Conservation (phyloP, 2,797 vertebrate species). For the Pempheris klunzingeri region DNA sequence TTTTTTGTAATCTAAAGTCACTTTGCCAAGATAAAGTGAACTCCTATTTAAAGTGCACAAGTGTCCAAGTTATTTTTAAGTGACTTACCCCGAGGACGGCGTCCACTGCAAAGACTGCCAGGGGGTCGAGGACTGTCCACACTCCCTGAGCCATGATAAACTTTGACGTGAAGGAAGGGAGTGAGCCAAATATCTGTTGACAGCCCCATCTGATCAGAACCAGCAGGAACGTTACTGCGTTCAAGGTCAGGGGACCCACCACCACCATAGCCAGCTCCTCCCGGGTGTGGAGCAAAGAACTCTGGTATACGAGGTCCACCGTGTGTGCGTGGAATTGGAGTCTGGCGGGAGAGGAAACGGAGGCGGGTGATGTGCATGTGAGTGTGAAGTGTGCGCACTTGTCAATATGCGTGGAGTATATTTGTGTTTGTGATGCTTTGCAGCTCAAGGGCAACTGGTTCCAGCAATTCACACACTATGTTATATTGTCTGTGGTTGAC, state of each 20-base stretch:
- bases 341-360: slow-evolving; percentile 78
- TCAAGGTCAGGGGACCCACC: slow-evolving; percentile 94
- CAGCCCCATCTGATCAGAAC: slow-evolving; percentile 97
- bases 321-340: slow-evolving; percentile 90
- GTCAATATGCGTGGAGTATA: slow-evolving; percentile 56
- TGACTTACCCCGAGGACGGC: slow-evolving; percentile 98
- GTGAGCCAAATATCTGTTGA: slow-evolving; percentile 94
- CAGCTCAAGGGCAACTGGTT: slow-evolving; percentile 54
- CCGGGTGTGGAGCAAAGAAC: slow-evolving; percentile 88
- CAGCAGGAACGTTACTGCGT: slow-evolving; percentile 88
- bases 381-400: slow-evolving; percentile 33
- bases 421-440: slow-evolving; percentile 49
- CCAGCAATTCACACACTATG: slow-evolving; percentile 36
- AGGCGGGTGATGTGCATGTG: slow-evolving; percentile 13
- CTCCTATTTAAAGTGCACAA: slow-evolving; percentile 91
- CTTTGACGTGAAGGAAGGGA: slow-evolving; percentile 96
- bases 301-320: slow-evolving; percentile 92
- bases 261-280: slow-evolving; percentile 93
- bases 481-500: slow-evolving; percentile 55
- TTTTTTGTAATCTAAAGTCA: slow-evolving; percentile 84
- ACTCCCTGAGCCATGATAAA: slow-evolving; percentile 95
- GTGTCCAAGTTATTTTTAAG: slow-evolving; percentile 92
- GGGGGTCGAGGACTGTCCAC: slow-evolving; percentile 97
- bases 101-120: slow-evolving; percentile 96
- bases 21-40: slow-evolving; percentile 89